Evolutionary conservation across 1,140 invertebrate species (phyloP), one percentile per base, ranked within the genome.

Genomic region (Drosophila littoralis): DNA sequence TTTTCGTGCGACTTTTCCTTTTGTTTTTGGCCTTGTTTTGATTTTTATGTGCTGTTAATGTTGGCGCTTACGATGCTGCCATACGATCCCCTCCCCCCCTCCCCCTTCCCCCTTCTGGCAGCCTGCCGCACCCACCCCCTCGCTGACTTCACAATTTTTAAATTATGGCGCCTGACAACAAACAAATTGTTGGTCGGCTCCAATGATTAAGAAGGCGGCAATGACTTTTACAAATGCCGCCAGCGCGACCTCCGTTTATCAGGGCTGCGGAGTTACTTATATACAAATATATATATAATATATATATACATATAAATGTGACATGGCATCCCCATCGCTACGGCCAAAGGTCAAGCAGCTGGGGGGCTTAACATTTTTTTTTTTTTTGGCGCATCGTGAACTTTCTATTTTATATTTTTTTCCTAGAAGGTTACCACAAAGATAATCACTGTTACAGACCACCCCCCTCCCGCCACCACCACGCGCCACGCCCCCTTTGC

Each of bases 341-440:
- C 32, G 17, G 17, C 17, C 13, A 71, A 64, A 71, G 68, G 68
- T 71, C 68, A 71, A 71, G 51, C 28, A n/a, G 22, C 7, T 69
- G 38, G 15, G 55, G 55, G 59, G 3, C 48, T 33, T 48, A 10
- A 33, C 6, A 40, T 32, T 54, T n/a, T 22, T 22, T 17, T 2
- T 17, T 59, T 52, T 68, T 58, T 74, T 67, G 71, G 57, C 71
- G 35, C 65, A 61, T 43, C 71, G 36, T 67, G 71, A 74, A 61
- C 13, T 61, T 50, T 55, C 35, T 38, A 28, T 46, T 73, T 67
- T 13, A 51, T 67, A 59, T 59, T 46, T 9, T 43, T 32, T 46
- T 32, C 40, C 48, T 38, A 32, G 59, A 61, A 59, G 64, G 17
- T 73, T 73, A 13, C 40, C 45, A 28, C 55, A 46, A n/a, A 74